Evolutionary conservation across 2,797 vertebrate species (phyloP), one percentile per base, ranked within the genome.

Genomic region (Morus bassanus): DNA sequence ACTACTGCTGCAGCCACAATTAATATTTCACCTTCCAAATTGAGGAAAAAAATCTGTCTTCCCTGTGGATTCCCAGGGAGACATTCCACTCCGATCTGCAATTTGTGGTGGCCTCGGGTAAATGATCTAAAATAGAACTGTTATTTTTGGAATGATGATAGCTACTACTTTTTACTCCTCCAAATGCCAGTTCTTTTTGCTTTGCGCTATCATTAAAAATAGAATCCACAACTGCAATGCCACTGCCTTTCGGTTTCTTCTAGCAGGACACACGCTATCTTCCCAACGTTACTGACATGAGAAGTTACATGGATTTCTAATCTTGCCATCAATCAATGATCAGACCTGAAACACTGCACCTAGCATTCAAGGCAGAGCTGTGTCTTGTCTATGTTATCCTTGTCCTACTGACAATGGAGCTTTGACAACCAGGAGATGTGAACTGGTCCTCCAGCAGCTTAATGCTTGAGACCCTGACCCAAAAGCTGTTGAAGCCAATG

Each of bases 11-110:
- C 75, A 75, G 51, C 80, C 43, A 4, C 84, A 88, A 93, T 91
- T 95, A 95, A 94, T 95, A 96, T 84, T 92, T 76, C 89, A 91
- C 88, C 90, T 95, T 93, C 73, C 68, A 95, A 89, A 92, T 80
- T 46, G 41, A 24, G 13, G n/a, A 3, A 51, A 18, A 50, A 67
- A 10, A 16, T 7, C 31, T 48, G 22, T 53, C 54, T 79, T 94
- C 61, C 85, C 54, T 2, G 1, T 60, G 87, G 82, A 95, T 88
- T 85, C 70, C 54, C 73, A 67, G 65, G 43, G 76, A 96, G 60
- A 81, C 2, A 5, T 90, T 92, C 85, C 4, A 0, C 68, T 93
- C 77, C 0, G 0, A 70, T 79, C 75, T 93, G 63, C 89, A 97
- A 95, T 97, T 97, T 92, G 87, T 22, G 48, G 94, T 43, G 35